Conservation (phyloP, 1,140 invertebrate species). For the Nebria ingens region DNA sequence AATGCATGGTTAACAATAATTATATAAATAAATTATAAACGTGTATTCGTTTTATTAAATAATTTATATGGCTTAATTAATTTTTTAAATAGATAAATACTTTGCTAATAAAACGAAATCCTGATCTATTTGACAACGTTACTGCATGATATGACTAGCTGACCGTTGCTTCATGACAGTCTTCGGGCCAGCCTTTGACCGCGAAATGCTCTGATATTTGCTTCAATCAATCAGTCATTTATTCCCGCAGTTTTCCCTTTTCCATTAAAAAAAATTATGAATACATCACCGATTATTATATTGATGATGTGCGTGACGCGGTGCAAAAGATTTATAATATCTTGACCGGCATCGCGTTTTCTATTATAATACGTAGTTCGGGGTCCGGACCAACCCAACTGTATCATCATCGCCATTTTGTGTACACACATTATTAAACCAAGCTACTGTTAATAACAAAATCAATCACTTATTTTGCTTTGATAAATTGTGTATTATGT, state of each 20-base stretch:
- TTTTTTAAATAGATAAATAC: too few relatives aligned
- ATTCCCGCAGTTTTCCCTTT: background rate
- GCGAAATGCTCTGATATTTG: constrained; percentile 20
- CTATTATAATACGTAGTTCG: background rate
- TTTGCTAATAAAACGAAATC: too few relatives aligned
- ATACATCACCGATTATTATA: too few relatives aligned
- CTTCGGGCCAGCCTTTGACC: constrained; percentile 32
- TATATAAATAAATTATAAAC: background rate
- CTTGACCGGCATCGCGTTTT: too few relatives aligned
- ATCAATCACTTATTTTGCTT: background rate
- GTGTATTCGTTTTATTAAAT: background rate
- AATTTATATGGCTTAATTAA: too few relatives aligned
- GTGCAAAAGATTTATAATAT: too few relatives aligned
- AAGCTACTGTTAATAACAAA: background rate
- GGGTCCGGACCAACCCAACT: background rate
- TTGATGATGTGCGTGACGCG: background rate
- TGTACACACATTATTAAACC: too few relatives aligned
- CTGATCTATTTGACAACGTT: background rate
- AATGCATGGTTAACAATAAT: background rate
- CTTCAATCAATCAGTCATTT: constrained; percentile 9
- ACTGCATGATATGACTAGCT: constrained; percentile 19
- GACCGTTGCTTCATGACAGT: constrained; percentile 36
- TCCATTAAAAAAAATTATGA: background rate
- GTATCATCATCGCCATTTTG: too few relatives aligned
- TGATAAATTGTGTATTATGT: too few relatives aligned